Evolutionary conservation across 2,888 invertebrate genomes (phyloP).

Genomic region (Altica lythri): DNA sequence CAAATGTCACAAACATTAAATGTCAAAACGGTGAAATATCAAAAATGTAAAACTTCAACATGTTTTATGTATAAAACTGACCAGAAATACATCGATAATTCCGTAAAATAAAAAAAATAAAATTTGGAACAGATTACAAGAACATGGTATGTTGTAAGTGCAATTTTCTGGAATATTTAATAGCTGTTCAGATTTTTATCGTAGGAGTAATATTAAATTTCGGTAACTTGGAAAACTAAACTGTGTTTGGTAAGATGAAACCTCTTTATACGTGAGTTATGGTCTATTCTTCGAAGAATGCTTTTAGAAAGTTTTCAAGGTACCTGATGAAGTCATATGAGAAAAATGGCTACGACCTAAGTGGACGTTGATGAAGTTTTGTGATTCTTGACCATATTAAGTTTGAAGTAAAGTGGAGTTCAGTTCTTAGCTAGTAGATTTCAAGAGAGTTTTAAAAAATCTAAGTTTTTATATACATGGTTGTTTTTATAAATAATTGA

Average conservation of each 20-base stretch:
- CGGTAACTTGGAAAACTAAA: conserved; percentile 6
- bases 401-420: conserved; percentile 8
- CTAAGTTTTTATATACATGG: too few species aligned
- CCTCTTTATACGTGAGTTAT: conserved; percentile 25
- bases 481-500: too few species aligned
- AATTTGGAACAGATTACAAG: too few species aligned
- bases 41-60: too few species aligned
- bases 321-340: conserved; percentile 22
- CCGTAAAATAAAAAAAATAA: too few species aligned
- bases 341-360: conserved; percentile 22
- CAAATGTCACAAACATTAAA: too few species aligned
- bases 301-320: conserved; percentile 21
- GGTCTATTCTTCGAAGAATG: conserved; percentile 22
- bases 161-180: conserved; percentile 22
- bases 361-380: conserved; percentile 27
- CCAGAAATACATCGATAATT: too few species aligned
- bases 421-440: too few species aligned
- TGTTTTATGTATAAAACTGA: too few species aligned
- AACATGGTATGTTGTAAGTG: too few species aligned
- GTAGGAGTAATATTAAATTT: conserved; percentile 13
- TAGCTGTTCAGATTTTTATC: conserved; percentile 28
- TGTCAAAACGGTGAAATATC: too few species aligned
- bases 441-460: too few species aligned
- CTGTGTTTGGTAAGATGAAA: conserved; percentile 15
- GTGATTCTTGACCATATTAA: conserved; percentile 18